Percentiles rank a stretch among this genome's conserved stretches.
These are phyloP conservation scores for Orthosia gothica DNA, from an alignment of 2,888 invertebrate species.

Conservation along the genomic window DNA sequence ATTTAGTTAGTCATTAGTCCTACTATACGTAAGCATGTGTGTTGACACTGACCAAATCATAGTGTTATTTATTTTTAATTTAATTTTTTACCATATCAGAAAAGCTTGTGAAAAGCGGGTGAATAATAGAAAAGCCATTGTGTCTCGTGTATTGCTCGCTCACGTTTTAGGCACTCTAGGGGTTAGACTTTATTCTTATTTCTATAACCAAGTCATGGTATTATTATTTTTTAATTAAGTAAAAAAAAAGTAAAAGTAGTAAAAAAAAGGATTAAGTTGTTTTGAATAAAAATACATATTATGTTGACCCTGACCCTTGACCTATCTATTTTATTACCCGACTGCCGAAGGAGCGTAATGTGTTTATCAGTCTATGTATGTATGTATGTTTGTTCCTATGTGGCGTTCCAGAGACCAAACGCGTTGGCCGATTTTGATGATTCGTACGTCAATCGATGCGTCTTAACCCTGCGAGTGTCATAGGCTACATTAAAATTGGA, in stretches of 20 bases:
- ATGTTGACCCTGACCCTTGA: background rate
- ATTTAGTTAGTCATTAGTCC: conserved; percentile 16
- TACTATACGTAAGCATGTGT: conserved; percentile 33
- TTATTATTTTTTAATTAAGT: conserved; percentile 12
- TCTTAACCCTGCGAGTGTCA: too few species aligned
- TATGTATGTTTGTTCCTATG: too few species aligned
- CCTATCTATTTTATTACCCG: background rate
- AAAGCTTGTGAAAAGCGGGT: background rate
- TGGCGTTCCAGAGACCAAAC: too few species aligned
- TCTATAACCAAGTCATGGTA: conserved; percentile 28
- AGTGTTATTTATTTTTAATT: conserved; percentile 44
- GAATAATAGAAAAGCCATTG: background rate
- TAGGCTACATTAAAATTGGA: too few species aligned
- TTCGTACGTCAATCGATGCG: too few species aligned
- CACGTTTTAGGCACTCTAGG: too few species aligned
- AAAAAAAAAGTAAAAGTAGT: conserved; percentile 26
- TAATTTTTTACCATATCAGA: background rate
- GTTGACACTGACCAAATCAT: conserved; percentile 50
- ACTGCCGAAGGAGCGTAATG: too few species aligned
- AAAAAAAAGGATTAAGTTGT: background rate
- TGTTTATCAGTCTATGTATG: too few species aligned
- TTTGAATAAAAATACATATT: conserved; percentile 7
- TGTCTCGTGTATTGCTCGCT: too few species aligned
- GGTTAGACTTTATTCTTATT: conserved; percentile 14
- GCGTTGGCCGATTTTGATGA: too few species aligned